Percentiles rank a stretch among this genome's conserved stretches.
phyloP scores from a whole-genome alignment of 1,140 invertebrate species.

The Temnothorax curvispinosus region DNA sequence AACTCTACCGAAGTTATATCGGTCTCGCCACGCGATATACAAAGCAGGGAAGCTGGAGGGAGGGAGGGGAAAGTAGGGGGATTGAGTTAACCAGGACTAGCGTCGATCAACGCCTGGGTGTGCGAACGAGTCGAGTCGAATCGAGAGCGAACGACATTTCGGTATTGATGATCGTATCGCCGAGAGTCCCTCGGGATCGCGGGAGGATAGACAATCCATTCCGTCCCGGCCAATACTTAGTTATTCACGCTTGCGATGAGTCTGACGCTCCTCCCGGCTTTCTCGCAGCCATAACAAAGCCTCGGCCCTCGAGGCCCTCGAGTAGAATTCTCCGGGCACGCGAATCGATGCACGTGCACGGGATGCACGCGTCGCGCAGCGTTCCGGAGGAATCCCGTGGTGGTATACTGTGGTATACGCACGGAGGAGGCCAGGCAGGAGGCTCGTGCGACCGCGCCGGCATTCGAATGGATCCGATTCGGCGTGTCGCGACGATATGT shows the following conservation, averaged over 20 bases:
- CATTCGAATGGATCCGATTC: not conserved
- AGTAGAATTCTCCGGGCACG: not conserved
- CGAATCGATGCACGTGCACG: not conserved
- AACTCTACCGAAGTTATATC: conserved; percentile 7
- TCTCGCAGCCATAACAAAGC: not conserved
- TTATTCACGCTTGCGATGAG: not conserved
- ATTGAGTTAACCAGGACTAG: conserved; percentile 13
- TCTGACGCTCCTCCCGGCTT: not conserved
- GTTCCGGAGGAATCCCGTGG: not conserved
- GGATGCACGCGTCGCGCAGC: not conserved
- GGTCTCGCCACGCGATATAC: not conserved
- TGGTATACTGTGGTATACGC: no score
- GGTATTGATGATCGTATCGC: not conserved
- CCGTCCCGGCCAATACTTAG: not conserved
- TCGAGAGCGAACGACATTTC: not conserved
- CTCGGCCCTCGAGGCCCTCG: not conserved
- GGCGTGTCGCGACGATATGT: not conserved
- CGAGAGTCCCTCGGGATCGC: not conserved
- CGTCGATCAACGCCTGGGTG: not conserved
- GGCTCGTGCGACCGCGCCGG: not conserved
- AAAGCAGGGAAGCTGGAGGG: not conserved
- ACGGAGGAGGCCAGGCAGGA: no score
- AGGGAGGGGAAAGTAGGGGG: not conserved
- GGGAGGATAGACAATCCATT: not conserved
- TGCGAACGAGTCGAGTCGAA: not conserved